phyloP scores from a whole-genome alignment of 2,113 vertebrate species.

The Ailuropoda melanoleuca region DNA sequence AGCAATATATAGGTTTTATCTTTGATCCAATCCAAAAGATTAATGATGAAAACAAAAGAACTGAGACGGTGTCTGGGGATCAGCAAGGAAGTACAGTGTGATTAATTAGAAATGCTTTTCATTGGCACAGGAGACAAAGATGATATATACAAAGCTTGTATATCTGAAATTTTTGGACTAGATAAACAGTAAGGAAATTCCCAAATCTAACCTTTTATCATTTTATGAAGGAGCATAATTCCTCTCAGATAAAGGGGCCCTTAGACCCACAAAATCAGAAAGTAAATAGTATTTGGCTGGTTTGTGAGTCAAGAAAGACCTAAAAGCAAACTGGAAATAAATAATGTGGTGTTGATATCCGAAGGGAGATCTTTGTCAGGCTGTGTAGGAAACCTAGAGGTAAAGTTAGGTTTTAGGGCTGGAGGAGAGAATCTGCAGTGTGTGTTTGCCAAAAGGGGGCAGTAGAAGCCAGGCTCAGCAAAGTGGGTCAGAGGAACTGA shows the following conservation, averaged over 20 bases:
- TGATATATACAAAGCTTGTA: neutral
- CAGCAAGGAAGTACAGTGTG: neutral
- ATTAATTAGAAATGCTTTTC: neutral
- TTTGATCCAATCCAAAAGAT: neutral
- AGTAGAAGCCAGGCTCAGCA: neutral
- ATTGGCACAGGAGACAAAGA: neutral
- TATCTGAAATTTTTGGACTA: neutral
- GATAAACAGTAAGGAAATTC: neutral
- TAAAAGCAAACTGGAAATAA: conserved; percentile 9
- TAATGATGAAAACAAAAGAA: neutral
- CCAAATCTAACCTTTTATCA: neutral
- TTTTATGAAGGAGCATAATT: neutral
- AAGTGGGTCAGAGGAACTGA: neutral
- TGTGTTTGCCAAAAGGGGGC: neutral
- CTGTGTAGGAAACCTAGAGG: neutral
- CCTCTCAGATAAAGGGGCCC: neutral
- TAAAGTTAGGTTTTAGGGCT: neutral
- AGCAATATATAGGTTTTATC: neutral
- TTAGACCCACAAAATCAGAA: neutral
- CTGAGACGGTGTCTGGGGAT: neutral
- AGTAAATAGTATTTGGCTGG: neutral
- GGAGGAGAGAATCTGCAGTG: neutral
- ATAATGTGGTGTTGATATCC: neutral
- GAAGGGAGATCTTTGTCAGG: neutral
- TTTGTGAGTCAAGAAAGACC: neutral